Conservation (phyloP, 1,140 invertebrate genomes). For the Sminthurides bifidus region DNA sequence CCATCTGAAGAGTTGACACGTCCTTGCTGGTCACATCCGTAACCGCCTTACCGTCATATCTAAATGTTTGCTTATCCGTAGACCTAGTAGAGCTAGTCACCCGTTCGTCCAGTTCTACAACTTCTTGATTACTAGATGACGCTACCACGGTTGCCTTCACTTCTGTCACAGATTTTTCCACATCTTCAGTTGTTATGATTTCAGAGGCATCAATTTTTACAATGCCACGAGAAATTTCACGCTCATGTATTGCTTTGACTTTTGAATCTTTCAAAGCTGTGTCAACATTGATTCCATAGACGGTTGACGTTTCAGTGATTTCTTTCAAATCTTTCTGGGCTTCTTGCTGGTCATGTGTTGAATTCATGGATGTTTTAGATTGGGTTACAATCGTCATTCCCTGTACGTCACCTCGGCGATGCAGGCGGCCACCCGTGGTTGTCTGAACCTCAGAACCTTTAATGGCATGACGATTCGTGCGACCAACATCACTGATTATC, state of each 20-base stretch:
- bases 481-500: neutral
- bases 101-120: constrained; percentile 25
- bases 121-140: constrained; percentile 1
- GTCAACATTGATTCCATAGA: constrained; percentile 29
- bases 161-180: constrained; percentile 28
- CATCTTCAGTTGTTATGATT: constrained; percentile 27
- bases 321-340: constrained; percentile 24
- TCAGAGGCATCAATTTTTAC: constrained; percentile 12
- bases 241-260: constrained; percentile 25
- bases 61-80: constrained; percentile 24
- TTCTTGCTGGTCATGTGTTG: constrained; percentile 21
- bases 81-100: constrained; percentile 22
- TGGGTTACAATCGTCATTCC: constrained; percentile 29
- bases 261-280: constrained; percentile 6
- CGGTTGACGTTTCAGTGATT: constrained; percentile 2
- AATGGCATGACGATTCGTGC: neutral
- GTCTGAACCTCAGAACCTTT: constrained; percentile 27
- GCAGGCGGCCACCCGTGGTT: constrained; percentile 18
- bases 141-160: constrained; percentile 14
- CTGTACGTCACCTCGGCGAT: constrained; percentile 26
- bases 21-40: constrained; percentile 11
- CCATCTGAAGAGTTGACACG: neutral
- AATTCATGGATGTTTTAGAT: constrained; percentile 24
- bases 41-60: constrained; percentile 14
- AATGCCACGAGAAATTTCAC: constrained; percentile 29